phyloP scores from a whole-genome alignment of 2,797 vertebrate genomes.

The Chiroxiphia lanceolata region DNA sequence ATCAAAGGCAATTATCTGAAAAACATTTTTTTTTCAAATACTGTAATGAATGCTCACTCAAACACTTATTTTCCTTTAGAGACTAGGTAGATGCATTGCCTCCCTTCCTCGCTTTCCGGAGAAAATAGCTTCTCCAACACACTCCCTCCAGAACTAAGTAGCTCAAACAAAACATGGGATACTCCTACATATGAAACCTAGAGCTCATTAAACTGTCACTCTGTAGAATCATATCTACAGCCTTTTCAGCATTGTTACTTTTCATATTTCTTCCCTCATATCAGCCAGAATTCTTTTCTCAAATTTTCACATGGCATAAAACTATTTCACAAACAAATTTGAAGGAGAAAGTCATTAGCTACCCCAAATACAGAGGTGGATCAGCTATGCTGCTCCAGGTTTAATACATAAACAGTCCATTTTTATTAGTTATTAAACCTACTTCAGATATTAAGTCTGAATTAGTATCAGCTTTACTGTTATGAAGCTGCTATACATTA shows the following conservation, averaged over 20 bases:
- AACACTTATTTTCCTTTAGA: not conserved
- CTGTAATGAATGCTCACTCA: not conserved
- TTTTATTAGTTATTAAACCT: not conserved
- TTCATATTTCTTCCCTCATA: not conserved
- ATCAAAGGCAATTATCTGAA: constrained; percentile 97
- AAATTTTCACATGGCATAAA: not conserved
- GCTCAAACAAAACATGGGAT: not conserved
- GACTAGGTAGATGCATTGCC: not conserved
- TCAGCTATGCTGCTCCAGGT: not conserved
- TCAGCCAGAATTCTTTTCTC: not conserved
- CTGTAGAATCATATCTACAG: not conserved
- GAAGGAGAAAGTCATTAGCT: not conserved
- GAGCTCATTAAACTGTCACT: not conserved
- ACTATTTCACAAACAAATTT: not conserved
- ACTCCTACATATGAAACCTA: not conserved
- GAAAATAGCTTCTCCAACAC: not conserved
- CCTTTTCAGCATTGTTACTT: not conserved
- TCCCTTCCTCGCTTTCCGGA: not conserved
- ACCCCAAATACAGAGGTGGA: not conserved
- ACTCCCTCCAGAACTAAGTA: not conserved
- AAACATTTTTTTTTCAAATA: constrained; percentile 30
- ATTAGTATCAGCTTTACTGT: not conserved
- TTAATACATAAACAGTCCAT: not conserved
- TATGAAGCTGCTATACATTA: not conserved
- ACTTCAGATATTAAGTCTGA: not conserved